Base-by-base conservation (phyloP, 2,797 vertebrate genomes). In the Myotis pilosus region DNA sequence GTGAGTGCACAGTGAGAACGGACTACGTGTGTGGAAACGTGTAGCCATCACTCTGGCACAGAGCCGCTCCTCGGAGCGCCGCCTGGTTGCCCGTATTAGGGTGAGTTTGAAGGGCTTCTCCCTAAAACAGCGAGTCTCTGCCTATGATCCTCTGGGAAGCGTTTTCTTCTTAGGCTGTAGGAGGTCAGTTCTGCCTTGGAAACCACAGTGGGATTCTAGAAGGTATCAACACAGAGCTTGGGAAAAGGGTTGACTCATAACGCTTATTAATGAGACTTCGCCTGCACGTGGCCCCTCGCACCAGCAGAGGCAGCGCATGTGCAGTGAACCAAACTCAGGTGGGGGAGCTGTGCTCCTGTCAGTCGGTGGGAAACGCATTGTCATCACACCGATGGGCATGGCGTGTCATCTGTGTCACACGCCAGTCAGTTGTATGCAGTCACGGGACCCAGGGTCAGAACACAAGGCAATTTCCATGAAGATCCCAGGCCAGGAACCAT, bases 401-500 rank as follows among this genome's bases (percentile, higher is more conserved):
- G 55, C 55, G 0, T 64, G 44, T 81, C 49, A 47, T 60, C n/a
- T 10, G 16, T 64, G 74, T 79, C 76, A 64, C 36, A 72, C 20
- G 47, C 74, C 33, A 16, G 7, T 38, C 28, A 30, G 28, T 38
- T 33, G 33, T 76, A 10, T 49, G 38, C 66, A 87, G n/a, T 64
- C 60, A 30, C 28, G 57, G 41, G 91, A 30, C 60, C 62, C 53
- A 86, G 25, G 38, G 74, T 87, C 86, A 82, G 81, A 83, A 41
- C 44, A 60, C 60, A 82, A 23, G 44, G 53, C 44, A 64, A 41
- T 91, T 89, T 88, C 33, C 41, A 10, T 2, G 28, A 94, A 87
- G 64, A 79, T 62, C 33, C 41, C 75, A 62, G 86, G 92, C 85
- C 88, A 96, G 88, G 82, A 96, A 76, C 74, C 95, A 36, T 13